Evolutionary conservation across 2,113 vertebrate genomes (phyloP), one percentile per base, ranked within the genome.

Genomic region (Psettodes erumei): DNA sequence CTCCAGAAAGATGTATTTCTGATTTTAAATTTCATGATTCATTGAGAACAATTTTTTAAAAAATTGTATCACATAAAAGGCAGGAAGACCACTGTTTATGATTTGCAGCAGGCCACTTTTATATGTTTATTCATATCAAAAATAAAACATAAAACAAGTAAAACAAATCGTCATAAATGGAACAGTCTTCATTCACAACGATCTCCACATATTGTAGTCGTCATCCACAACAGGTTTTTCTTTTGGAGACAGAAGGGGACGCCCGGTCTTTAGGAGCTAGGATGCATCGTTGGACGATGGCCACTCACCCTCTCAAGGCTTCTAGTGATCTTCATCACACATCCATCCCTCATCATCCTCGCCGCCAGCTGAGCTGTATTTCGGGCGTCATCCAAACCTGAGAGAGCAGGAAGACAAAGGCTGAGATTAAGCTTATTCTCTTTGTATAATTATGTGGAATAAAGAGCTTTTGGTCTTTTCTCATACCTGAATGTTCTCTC

Each of bases 341-440:
- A 98, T n/a, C 97, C 96, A 38, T 99, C 97, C 50, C 85, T 92
- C 80, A 96, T 96, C 96, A 99, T 95, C 84, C 93, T 95, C 90
- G 93, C 96, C 19, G 97, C 96, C 67, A 99, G 93, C 53, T 79
- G 80, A 62, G 97, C 97, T 35, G 98, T 99, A 33, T 99, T 99
- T 60, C 95, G 92, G 71, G 97, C 94, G 76, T 99, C 97, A 82
- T 99, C 96, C 89, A 99, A 72, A 35, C 98, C 98, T 99, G 69
- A 61, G 48, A 62, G 79, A 21, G 42, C n/a, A 71, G 25, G 11
- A 19, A 11, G 21, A n/a, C 38, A 1, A 15, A 18, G 16, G 48
- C 2, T 66, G 30, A 50, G 48, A 10, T 11, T 8, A 16, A 10
- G n/a, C 1, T 2, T 0, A 5, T 9, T 59, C 55, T n/a, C 19